phyloP scores from a whole-genome alignment of 2,888 invertebrate species.

The Drosophila affinis region DNA sequence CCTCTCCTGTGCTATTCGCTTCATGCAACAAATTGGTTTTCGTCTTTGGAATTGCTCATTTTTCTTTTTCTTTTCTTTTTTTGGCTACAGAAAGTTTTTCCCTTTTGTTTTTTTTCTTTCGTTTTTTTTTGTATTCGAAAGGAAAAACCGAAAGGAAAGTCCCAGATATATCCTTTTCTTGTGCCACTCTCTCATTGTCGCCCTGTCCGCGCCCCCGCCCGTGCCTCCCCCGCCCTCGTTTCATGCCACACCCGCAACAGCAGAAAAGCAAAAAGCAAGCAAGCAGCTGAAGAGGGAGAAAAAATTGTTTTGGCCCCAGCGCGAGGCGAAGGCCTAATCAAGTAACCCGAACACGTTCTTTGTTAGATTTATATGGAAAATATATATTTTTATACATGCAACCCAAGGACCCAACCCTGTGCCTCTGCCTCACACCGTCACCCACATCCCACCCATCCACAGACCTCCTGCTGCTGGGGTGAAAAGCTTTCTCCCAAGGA shows the following conservation, averaged over 20 bases:
- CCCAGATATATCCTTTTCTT: constrained; percentile 33
- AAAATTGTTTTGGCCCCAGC: constrained; percentile 12
- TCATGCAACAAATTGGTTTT: constrained; percentile 62
- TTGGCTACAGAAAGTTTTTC: constrained; percentile 33
- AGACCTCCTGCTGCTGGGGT: constrained; percentile 53
- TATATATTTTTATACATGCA: constrained; percentile 78
- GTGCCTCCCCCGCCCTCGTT: not conserved
- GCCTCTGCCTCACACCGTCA: not conserved
- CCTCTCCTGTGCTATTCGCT: not conserved
- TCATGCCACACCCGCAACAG: not conserved
- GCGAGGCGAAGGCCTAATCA: constrained; percentile 68
- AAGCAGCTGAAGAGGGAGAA: constrained; percentile 5
- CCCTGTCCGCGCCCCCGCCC: not conserved
- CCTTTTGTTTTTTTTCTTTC: constrained; percentile 10
- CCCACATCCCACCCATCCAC: not conserved
- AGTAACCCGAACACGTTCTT: constrained; percentile 80
- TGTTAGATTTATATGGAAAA: constrained; percentile 81
- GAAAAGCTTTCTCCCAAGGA: constrained; percentile 47
- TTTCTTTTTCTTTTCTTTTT: constrained; percentile 38
- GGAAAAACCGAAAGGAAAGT: constrained; percentile 60
- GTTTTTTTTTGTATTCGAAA: constrained; percentile 46
- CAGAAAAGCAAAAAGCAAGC: not conserved
- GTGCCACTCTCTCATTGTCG: constrained; percentile 4
- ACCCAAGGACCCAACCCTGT: constrained; percentile 21
- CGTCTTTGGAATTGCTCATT: constrained; percentile 26